Conservation (phyloP, 2,113 vertebrate genomes). For the Takifugu flavidus region DNA sequence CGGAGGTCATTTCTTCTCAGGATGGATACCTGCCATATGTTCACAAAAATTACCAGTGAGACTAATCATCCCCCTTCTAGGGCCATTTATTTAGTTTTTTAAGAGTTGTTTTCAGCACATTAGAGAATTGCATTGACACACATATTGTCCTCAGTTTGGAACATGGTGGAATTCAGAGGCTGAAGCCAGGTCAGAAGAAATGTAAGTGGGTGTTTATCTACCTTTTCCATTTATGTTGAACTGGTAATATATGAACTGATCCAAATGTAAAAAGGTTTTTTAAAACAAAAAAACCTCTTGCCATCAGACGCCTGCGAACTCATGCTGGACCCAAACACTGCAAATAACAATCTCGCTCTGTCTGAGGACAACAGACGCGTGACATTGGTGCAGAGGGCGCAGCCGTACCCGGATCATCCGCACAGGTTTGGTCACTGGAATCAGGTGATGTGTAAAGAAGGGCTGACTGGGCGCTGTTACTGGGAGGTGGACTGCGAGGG, state of each 20-base stretch:
- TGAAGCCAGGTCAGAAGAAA: conserved; percentile 21
- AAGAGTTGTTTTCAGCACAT: too few relatives aligned
- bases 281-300: accelerated
- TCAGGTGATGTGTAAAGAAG: conserved; percentile 36
- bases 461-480: conserved; percentile 30
- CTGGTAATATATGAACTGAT: neutral
- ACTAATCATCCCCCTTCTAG: too few relatives aligned
- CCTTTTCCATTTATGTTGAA: neutral
- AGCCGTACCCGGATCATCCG: conserved; percentile 31
- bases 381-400: neutral
- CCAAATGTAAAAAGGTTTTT: neutral
- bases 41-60: too few relatives aligned
- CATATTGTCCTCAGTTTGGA: conserved; percentile 15
- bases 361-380: conserved; percentile 22
- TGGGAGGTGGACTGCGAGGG: conserved; percentile 46
- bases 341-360: neutral
- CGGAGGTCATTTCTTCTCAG: neutral
- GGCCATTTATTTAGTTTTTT: too few relatives aligned
- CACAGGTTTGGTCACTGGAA: conserved; percentile 39
- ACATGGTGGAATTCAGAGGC: neutral
- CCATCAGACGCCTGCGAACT: conserved; percentile 12
- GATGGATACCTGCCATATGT: too few relatives aligned
- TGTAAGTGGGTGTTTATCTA: conserved; percentile 28
- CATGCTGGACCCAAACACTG: conserved; percentile 30
- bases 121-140: neutral